Percentiles rank a stretch among this genome's conserved stretches.
phyloP scores from a whole-genome alignment of 1,140 invertebrate genomes.

The Pogonognathellus flavescens region DNA sequence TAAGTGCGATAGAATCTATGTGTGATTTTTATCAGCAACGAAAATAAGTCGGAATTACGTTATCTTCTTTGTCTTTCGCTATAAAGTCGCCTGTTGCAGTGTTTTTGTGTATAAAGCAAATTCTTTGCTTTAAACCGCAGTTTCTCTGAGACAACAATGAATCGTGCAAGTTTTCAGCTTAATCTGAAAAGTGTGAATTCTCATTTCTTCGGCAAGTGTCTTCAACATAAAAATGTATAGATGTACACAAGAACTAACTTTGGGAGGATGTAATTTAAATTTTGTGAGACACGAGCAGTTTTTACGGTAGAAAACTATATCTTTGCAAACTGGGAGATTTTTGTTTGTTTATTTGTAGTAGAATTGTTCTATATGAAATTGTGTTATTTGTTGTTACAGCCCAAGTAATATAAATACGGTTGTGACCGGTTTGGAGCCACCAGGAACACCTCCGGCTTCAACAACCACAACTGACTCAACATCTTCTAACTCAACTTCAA shows the following conservation, averaged over 20 bases:
- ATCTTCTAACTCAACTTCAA: slow-evolving; percentile 19
- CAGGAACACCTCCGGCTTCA: background rate
- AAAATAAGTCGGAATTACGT: too few species aligned
- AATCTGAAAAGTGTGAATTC: slow-evolving; percentile 3
- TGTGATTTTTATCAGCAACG: background rate
- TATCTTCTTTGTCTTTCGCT: background rate
- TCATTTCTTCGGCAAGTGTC: background rate
- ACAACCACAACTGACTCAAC: slow-evolving; percentile 12
- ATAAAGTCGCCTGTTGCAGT: background rate
- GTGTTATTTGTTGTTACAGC: background rate
- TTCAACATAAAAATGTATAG: slow-evolving; percentile 12
- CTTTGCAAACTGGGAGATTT: background rate
- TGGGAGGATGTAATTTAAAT: background rate
- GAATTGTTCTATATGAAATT: background rate
- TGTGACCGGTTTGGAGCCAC: background rate
- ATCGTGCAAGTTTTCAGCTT: background rate
- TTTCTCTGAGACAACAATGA: slow-evolving; percentile 12
- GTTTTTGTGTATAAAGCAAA: background rate
- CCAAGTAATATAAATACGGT: slow-evolving; percentile 13
- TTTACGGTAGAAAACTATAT: slow-evolving; percentile 9
- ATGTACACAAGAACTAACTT: slow-evolving; percentile 10
- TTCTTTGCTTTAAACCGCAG: background rate
- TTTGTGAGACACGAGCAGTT: slow-evolving; percentile 27
- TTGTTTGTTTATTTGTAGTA: background rate
- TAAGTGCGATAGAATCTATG: background rate